Evolutionary conservation across 2,113 vertebrate genomes (phyloP).

Genomic region (Mobula birostris): DNA sequence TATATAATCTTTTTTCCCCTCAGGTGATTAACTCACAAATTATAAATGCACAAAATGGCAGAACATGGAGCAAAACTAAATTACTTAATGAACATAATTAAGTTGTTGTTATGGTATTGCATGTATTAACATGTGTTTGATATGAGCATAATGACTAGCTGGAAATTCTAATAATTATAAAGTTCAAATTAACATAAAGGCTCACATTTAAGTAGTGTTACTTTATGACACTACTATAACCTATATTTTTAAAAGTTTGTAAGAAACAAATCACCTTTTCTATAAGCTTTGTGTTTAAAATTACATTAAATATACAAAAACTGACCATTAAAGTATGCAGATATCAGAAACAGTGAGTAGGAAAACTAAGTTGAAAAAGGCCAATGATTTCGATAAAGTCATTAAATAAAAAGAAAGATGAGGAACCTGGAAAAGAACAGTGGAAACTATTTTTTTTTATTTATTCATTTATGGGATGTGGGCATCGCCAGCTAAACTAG

Average conservation of each 20-base stretch:
- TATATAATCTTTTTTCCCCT: neutral
- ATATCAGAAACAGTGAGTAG: neutral
- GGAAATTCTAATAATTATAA: neutral
- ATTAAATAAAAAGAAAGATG: neutral
- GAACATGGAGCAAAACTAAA: neutral
- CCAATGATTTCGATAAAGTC: neutral
- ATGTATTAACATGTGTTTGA: neutral
- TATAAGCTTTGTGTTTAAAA: neutral
- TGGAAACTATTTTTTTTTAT: no score
- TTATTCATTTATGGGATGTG: no score
- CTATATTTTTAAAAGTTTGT: neutral
- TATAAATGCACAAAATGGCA: neutral
- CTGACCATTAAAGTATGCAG: no score
- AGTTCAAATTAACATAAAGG: neutral
- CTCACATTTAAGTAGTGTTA: neutral
- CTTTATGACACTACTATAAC: neutral
- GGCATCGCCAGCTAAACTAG: no score
- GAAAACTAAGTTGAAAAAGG: neutral
- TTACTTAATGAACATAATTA: neutral
- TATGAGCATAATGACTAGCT: neutral
- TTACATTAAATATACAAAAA: neutral
- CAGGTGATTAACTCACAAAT: neutral
- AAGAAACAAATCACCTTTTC: neutral
- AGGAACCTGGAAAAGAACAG: neutral
- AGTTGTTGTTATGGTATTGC: neutral